These are phyloP conservation scores for Calcarius ornatus DNA, from an alignment of 2,113 vertebrate species.

Conservation along the genomic window DNA sequence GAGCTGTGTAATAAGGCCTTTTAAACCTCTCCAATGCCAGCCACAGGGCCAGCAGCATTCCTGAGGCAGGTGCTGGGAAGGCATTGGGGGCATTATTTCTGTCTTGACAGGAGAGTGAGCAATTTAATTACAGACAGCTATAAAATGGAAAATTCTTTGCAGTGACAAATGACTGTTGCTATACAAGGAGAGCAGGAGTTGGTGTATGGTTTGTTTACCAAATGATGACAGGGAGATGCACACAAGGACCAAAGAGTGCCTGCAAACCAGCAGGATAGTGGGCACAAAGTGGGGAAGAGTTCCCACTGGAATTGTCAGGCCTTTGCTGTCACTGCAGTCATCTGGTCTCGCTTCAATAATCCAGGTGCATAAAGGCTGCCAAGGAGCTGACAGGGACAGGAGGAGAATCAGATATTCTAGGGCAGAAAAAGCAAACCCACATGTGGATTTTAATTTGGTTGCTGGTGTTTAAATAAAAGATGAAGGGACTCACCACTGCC, in stretches of 20 bases:
- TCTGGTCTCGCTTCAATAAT: background rate
- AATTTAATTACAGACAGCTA: constrained; percentile 15
- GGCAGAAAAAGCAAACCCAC: background rate
- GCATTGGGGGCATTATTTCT: background rate
- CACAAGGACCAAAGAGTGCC: background rate
- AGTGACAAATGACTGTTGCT: background rate
- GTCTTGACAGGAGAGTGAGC: background rate
- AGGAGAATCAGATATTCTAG: background rate
- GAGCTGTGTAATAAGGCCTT: background rate
- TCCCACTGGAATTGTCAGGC: background rate
- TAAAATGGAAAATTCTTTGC: background rate
- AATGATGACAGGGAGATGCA: background rate
- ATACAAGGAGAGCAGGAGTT: background rate
- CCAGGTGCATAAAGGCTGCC: background rate
- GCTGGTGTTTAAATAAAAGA: background rate
- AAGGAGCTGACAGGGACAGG: background rate
- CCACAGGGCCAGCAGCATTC: background rate
- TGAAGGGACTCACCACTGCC: background rate
- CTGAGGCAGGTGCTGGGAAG: background rate
- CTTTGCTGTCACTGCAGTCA: background rate
- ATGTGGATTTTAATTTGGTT: background rate
- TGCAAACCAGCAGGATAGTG: background rate
- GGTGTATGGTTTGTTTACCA: background rate
- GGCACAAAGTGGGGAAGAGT: background rate
- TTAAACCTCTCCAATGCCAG: background rate